Base-by-base conservation (phyloP, 1,140 invertebrate species). In the Caerostris darwini region DNA sequence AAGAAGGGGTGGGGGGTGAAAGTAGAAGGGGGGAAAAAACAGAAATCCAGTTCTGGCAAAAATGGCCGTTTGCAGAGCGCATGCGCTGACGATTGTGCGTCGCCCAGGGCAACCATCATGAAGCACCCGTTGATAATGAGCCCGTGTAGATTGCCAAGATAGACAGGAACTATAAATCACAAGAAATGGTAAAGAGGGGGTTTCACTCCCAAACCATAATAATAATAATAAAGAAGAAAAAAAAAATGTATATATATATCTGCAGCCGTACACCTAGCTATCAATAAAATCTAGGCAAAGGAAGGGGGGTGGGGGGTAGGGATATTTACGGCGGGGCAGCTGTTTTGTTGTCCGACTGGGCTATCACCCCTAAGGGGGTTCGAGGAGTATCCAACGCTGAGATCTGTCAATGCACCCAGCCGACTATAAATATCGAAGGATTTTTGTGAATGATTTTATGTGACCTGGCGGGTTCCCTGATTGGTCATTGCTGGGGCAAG, bases 151-250 rank as follows among this genome's bases (percentile, higher is more conserved):
- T 94, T 94, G 92, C 86, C 85, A 82, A 94, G 92, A 94, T 94
- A 94, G 92, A 94, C 92, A 94, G 92, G 67, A 88, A 82, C 92
- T 94, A 94, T 94, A 94, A 94, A 94, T 94, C 92, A 94, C 85
- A 87, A 93, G 82, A 87, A 93, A 93, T 77, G 92, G 92, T 59
- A 53, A 59, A 61, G 69, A 85, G 90, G 77, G 90, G 90, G 83
- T 59, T 85, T 58, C 57, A 50, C 57, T 58, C 7, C 83, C 54
- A n/a, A 54, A 54, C 87, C 53, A 71, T 57, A 56, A 69, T 61
- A 89, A 58, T 17, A 58, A 57, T 71, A 90, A 59, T 4, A 17
- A 57, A 57, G 34, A 56, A 57, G 10, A 19, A 57, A 12, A 56
- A 7, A 54, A 14, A 19, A 56, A 57, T 19, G 14, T 61, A 14